phyloP scores from a whole-genome alignment of 2,113 vertebrate species.

The Stercorarius parasiticus region DNA sequence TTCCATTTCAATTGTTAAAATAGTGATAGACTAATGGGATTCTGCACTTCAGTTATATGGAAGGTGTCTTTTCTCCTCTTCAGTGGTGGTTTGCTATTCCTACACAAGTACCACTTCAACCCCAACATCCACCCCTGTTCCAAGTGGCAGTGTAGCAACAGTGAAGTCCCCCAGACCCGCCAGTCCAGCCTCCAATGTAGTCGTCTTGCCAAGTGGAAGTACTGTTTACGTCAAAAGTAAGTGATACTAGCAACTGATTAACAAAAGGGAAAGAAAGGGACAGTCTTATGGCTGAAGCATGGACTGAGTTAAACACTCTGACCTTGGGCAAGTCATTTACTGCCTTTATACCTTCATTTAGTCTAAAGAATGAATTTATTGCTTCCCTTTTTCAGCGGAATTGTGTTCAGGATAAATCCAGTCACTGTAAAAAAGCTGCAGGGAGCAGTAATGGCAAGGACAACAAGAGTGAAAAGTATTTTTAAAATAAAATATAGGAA shows the following conservation, averaged over 20 bases:
- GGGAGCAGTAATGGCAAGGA: background rate
- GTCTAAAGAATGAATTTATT: background rate
- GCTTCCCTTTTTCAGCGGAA: background rate
- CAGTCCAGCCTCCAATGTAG: slow-evolving; percentile 96
- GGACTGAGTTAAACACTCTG: background rate
- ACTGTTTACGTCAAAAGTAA: slow-evolving; percentile 97
- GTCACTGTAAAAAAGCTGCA: background rate
- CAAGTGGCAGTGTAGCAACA: slow-evolving; percentile 82
- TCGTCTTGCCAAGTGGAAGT: slow-evolving; percentile 96
- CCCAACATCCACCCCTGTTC: slow-evolving; percentile 85
- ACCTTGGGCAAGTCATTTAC: background rate
- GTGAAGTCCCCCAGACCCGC: slow-evolving; percentile 93
- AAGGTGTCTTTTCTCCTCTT: slow-evolving; percentile 72
- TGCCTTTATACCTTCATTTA: background rate
- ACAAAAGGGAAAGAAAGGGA: background rate
- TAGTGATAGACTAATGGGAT: slow-evolving; percentile 45
- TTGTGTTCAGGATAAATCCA: background rate
- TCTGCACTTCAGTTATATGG: slow-evolving; percentile 54
- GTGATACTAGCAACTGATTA: slow-evolving; percentile 62
- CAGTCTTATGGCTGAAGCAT: background rate
- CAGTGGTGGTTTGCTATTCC: slow-evolving; percentile 97
- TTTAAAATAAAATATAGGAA: background rate
- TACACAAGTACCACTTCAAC: slow-evolving; percentile 96
- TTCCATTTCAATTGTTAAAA: slow-evolving; percentile 50
- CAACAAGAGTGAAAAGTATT: background rate